These are phyloP conservation scores for Carpatolechia fugitivella DNA, from an alignment of 2,888 invertebrate species.

Conservation along the genomic window DNA sequence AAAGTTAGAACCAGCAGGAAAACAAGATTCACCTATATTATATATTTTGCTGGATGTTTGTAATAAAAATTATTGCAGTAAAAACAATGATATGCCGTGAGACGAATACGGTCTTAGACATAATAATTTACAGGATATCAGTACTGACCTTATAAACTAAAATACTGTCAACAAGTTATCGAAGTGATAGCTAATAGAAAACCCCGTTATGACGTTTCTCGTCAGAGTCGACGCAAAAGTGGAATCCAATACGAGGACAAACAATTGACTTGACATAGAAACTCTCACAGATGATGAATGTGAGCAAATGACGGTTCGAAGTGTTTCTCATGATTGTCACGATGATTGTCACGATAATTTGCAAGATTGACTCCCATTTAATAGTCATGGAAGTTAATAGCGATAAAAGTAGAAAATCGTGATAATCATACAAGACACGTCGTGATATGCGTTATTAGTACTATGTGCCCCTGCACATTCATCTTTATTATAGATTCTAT, in stretches of 20 bases:
- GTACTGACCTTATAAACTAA: too few relatives aligned
- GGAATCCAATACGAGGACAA: constrained; percentile 43
- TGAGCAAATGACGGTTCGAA: constrained; percentile 44
- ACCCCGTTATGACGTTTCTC: constrained; percentile 14
- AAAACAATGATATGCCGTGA: too few relatives aligned
- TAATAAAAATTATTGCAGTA: too few relatives aligned
- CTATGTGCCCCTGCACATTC: too few relatives aligned
- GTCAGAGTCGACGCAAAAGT: constrained; percentile 9
- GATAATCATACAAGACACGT: not conserved
- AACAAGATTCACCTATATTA: too few relatives aligned
- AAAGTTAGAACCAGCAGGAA: too few relatives aligned
- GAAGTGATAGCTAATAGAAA: not conserved
- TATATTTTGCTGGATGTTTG: too few relatives aligned
- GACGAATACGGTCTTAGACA: too few relatives aligned
- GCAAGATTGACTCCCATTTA: constrained; percentile 38
- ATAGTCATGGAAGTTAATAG: constrained; percentile 1
- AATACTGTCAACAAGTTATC: not conserved
- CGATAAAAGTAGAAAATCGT: not conserved
- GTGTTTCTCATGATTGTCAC: constrained; percentile 61
- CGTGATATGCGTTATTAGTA: too few relatives aligned
- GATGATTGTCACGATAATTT: constrained; percentile 50
- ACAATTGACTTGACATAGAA: constrained; percentile 50
- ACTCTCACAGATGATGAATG: constrained; percentile 41
- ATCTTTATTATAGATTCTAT: too few relatives aligned
- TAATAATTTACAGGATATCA: too few relatives aligned